Base-by-base conservation (phyloP, 2,888 invertebrate species). In the Danaus chrysippus region DNA sequence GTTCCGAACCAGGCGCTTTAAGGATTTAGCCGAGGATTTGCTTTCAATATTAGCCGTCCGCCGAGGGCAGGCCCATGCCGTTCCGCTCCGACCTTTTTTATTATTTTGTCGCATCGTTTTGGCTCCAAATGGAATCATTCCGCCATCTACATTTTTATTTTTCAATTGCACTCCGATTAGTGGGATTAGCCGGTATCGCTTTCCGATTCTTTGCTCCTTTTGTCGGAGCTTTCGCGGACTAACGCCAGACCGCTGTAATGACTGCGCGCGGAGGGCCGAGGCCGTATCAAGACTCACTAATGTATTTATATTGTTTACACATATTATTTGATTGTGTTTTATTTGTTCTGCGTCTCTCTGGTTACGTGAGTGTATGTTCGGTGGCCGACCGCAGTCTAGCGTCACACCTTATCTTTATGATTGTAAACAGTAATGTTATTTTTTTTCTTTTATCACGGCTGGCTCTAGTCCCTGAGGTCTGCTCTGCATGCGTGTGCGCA, bases 111-210 rank as follows among this genome's bases (percentile, higher is more conserved):
- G 91, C 91, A 86, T 90, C 91, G 91, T 91, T 91, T 89, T 87
- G 89, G 86, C 84, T 84, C 88, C 81, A 87, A 91, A 89, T 87
- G 90, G 90, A 91, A 90, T 90, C 85, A 91, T 90, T 91, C 86
- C 80, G 84, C 88, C 86, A 90, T 91, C 91, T 91, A 88, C 91
- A 89, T 91, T 91, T 91, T 91, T 91, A 91, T 91, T 91, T 91
- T 91, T 91, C 91, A 91, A 91, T 91, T 91, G 91, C 85, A 76
- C 82, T 72, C 80, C 91, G 91, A 91, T 91, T 91, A 91, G 87
- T 89, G 82, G 90, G 91, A 91, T 91, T 91, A 91, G 86, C 76
- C 83, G 74, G 79, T 87, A 87, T 90, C 84, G 89, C 86, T 89
- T 88, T 87, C 78, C 87, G 89, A 89, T 86, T 84, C 85, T 90